phyloP scores from a whole-genome alignment of 2,797 vertebrate species.

The Chelmon rostratus region DNA sequence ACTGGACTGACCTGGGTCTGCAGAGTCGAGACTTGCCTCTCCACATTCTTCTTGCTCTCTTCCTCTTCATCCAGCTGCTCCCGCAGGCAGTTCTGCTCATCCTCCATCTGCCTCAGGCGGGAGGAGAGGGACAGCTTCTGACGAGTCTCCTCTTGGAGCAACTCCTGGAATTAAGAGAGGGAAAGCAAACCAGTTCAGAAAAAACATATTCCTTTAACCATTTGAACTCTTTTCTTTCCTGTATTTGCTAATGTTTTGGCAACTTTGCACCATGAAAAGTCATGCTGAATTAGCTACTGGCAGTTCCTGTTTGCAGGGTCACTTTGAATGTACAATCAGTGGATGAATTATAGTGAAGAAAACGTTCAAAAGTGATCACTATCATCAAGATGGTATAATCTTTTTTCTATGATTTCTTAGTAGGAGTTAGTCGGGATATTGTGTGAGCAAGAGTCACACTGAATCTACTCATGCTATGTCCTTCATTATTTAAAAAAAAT shows the following conservation, averaged over 20 bases:
- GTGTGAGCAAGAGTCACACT: neutral
- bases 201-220: neutral
- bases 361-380: neutral
- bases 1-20: slow-evolving; percentile 90
- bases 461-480: neutral
- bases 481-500: neutral
- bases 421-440: neutral
- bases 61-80: slow-evolving; percentile 97
- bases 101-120: slow-evolving; percentile 93
- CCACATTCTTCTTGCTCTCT: slow-evolving; percentile 91
- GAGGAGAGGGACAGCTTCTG: slow-evolving; percentile 93
- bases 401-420: too few species aligned
- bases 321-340: neutral
- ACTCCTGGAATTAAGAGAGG: slow-evolving; percentile 81
- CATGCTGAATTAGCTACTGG: neutral
- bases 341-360: neutral
- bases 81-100: slow-evolving; percentile 90
- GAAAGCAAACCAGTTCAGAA: slow-evolving; percentile 8
- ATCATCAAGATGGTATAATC: too few species aligned
- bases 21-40: slow-evolving; percentile 90
- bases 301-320: neutral
- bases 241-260: neutral
- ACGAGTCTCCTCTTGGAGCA: slow-evolving; percentile 95
- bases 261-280: neutral
- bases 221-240: neutral